Evolutionary conservation across 2,113 vertebrate species (phyloP).

Genomic region (Pteropus alecto): DNA sequence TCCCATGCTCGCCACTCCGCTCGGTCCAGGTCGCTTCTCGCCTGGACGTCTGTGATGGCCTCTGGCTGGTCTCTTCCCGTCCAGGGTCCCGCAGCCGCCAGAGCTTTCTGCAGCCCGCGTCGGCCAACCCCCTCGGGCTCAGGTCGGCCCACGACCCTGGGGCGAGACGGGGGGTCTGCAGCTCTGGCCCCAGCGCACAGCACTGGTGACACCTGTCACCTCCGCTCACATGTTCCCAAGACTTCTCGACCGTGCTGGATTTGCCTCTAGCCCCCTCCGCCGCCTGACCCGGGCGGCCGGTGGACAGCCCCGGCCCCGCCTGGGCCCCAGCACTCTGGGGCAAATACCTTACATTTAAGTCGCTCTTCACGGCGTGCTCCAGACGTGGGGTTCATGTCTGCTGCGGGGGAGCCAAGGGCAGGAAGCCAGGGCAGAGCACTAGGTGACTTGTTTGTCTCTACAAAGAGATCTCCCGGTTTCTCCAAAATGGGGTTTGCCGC

Average conservation of each 20-base stretch:
- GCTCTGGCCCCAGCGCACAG: no score
- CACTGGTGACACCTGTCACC: no score
- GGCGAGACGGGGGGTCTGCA: no score
- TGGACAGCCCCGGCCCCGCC: no score
- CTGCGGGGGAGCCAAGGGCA: not conserved
- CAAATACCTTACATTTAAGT: no score
- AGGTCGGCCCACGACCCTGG: no score
- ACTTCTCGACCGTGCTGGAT: no score
- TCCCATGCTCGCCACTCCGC: not conserved
- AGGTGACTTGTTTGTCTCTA: constrained; percentile 28
- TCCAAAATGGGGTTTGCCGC: constrained; percentile 57
- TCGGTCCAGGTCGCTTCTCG: not conserved
- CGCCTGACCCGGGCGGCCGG: no score
- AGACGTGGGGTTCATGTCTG: not conserved
- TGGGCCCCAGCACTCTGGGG: no score
- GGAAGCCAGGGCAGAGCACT: not conserved
- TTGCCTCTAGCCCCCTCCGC: no score
- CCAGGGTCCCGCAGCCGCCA: not conserved
- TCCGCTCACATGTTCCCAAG: no score
- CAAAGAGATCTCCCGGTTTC: constrained; percentile 36
- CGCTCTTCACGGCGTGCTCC: not conserved
- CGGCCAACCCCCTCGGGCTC: not conserved
- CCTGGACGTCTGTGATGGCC: not conserved
- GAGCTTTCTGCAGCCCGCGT: not conserved
- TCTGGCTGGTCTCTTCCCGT: not conserved